phyloP scores from a whole-genome alignment of 2,113 vertebrate genomes.

The Nettapus auritus region DNA sequence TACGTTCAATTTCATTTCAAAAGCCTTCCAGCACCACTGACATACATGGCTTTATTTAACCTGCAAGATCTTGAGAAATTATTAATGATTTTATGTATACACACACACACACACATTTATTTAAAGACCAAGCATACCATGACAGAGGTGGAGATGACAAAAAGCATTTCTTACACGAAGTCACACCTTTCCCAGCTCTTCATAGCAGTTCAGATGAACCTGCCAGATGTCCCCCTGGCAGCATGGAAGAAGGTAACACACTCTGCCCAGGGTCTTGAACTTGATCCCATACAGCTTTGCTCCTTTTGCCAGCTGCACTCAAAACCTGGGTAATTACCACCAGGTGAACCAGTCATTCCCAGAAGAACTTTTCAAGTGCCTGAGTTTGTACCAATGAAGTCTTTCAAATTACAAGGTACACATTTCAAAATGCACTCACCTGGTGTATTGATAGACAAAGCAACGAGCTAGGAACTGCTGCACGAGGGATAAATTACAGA shows the following conservation, averaged over 20 bases:
- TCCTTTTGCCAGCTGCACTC: not conserved
- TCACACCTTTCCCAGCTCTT: not conserved
- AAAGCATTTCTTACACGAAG: not conserved
- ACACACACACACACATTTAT: no score
- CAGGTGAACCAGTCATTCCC: not conserved
- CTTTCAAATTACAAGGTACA: not conserved
- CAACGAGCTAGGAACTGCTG: not conserved
- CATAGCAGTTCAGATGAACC: not conserved
- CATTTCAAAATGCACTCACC: not conserved
- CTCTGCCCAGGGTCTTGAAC: not conserved
- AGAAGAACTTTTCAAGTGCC: not conserved
- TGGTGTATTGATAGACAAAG: not conserved
- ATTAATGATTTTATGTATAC: not conserved
- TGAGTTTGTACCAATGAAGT: not conserved
- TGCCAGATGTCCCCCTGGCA: not conserved
- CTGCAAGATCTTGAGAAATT: not conserved
- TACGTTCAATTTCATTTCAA: not conserved
- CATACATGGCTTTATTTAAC: not conserved
- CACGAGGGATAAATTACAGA: not conserved
- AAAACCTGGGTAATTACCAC: not conserved
- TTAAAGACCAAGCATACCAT: not conserved
- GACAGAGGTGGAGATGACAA: not conserved
- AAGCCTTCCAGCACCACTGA: not conserved
- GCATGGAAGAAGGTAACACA: accelerated
- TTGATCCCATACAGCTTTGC: not conserved